Base-by-base conservation (phyloP, 2,888 invertebrate species). In the Heliconius sara region DNA sequence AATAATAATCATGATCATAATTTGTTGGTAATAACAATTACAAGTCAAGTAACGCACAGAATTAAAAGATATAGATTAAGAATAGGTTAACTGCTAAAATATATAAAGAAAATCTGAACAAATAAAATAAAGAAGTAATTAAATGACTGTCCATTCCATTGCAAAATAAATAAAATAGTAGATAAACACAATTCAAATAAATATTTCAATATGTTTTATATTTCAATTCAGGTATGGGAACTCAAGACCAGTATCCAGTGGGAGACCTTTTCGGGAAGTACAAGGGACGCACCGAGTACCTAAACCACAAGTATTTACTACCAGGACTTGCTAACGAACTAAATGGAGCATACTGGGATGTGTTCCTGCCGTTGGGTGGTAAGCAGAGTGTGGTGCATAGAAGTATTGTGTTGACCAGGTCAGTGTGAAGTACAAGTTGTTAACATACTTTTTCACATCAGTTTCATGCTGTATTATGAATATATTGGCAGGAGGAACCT, bases 261-360 rank as follows among this genome's bases (percentile, higher is more conserved):
- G 99, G 99, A 0, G 99, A 99, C 89, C 92, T 99, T 19, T 97
- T 98, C 77, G 98, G 98, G 30, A 99, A 99, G 91, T 96, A 97
- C 83, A 97, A 97, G 84, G 96, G 96, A 22, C 95, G 97, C 79
- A 97, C 97, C 63, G 96, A 97, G 86, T 96, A 96, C 84, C 94
- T 96, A 71, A 96, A 96, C 88, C 97, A 96, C 86, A 96, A 96
- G 85, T 96, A 96, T 85, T 93, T 97, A 43, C 93, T 97, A 73
- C 96, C 96, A 0, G 97, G 97, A 2, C 90, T 96, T 63, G 97
- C 97, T 72, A 96, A 97, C 77, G 97, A 97, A 90, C 95, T 98
- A 22, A 97, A 95, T 83, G 97, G 97, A 0, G 91, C 96, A 63
- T 97, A 98, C 88, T 97, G 97, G 97, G 99, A 99, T 89, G 96